Evolutionary conservation across 1,140 invertebrate genomes (phyloP), one percentile per base, ranked within the genome.

Genomic region (Neodiprion fabricii): DNA sequence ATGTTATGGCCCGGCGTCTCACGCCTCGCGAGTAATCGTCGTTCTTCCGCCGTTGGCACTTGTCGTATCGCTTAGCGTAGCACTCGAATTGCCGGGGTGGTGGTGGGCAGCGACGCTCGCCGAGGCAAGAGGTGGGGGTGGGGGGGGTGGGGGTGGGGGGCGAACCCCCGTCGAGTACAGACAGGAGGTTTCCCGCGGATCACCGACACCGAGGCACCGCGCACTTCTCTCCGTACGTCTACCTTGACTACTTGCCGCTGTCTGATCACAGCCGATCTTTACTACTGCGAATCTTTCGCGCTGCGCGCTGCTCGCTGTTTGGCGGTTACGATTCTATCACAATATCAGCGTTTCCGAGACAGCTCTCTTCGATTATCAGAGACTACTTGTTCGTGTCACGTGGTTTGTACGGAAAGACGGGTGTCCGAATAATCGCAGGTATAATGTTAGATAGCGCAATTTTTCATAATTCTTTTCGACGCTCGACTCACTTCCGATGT

Each of bases 1-100:
- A 40, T 5, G 28, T 40, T 40, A 40, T 61, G 5, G 5, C 53
- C 53, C 53, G 53, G 53, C 53, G 53, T 61, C 11, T 61, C 11
- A 61, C 53, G 53, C n/a, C 53, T 61, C 53, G 53, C 11, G 28
- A 40, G 28, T 40, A 40, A 40, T 40, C 28, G 11, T 61, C 53
- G 53, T 61, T 61, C 53, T 61, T 61, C 53, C n/a, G 53, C 53
- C 53, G 53, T 61, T 17, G 53, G 53, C 53, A 11, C 53, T 61
- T 61, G 5, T 11, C 11, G 53, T 17, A 61, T 14, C 4, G n/a
- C 53, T 9, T 40, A 17, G 53, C 11, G 53, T 9, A 61, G n/a
- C 53, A 61, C 53, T 61, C 28, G 53, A 14, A 9, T 12, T 9
- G 11, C 9, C 53, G 53, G 53, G 53, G 53, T 61, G 9, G 53